Conservation (phyloP, 2,113 vertebrate species). For the Heloderma charlesbogerti region DNA sequence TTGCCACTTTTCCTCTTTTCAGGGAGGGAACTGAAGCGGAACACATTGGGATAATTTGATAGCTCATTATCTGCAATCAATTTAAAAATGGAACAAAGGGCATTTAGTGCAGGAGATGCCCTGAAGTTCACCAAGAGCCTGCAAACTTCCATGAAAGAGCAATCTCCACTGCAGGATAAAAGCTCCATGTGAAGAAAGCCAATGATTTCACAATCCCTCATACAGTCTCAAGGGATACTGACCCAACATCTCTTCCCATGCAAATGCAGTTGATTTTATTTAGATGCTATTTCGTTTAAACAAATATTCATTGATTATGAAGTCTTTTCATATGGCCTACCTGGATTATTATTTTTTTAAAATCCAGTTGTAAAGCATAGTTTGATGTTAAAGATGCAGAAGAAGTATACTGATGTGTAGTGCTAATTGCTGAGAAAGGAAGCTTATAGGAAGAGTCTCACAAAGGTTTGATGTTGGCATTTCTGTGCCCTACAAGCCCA, state of each 20-base stretch:
- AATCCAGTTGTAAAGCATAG: background rate
- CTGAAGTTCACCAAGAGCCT: no score
- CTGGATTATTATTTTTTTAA: background rate
- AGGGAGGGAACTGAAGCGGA: no score
- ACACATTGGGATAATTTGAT: no score
- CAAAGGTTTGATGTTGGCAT: background rate
- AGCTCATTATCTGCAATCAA: no score
- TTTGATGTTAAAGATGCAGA: background rate
- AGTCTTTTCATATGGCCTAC: background rate
- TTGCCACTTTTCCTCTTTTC: no score
- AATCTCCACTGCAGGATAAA: no score
- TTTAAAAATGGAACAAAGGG: no score
- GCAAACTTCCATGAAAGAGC: no score
- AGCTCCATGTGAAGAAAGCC: no score
- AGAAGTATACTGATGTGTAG: background rate
- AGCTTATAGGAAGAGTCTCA: background rate
- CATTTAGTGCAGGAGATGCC: no score
- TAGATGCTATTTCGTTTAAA: background rate
- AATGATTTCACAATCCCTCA: no score
- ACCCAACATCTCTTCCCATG: background rate
- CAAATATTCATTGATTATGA: background rate
- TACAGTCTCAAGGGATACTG: no score
- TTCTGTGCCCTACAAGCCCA: background rate
- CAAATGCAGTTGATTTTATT: background rate
- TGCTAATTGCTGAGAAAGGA: background rate